Base-by-base conservation (phyloP, 2,888 invertebrate species). In the Chloroclysta siterata region DNA sequence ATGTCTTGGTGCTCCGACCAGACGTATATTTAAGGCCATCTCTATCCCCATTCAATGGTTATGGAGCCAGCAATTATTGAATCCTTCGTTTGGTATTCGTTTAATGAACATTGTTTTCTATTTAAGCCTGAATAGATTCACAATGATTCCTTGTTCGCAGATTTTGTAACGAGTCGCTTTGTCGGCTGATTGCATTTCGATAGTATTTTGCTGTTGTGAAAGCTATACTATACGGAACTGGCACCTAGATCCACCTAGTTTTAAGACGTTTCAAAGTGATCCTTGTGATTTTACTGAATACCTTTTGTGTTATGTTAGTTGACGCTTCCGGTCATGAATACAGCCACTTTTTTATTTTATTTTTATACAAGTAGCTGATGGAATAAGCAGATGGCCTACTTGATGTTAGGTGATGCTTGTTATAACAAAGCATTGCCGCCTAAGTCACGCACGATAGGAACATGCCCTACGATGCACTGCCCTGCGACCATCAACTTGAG, bases 41-140 rank as follows among this genome's bases (percentile, higher is more conserved):
- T 28, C 61, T 54, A 52, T 6, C 14, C 46, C 61, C 78, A 82
- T 81, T 78, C 80, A 78, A 82, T 77, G 78, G 78, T 83, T 84
- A 84, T 82, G 83, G 82, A 77, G 74, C 73, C 75, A 76, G 84
- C 84, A 85, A 85, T 87, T 85, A 85, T 85, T 81, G 80, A 75
- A 72, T 78, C 75, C 83, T 85, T 81, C 77, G 84, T 89, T 85
- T 84, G 90, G 91, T 89, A 90, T 91, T 85, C 89, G 76, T 88
- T 88, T 90, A 92, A 90, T 90, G 89, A 90, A 89, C 89, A 90
- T 91, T 92, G 91, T 91, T 87, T 85, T 84, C 85, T 78, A 75
- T 83, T 84, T 83, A 58, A 63, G 63, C 47, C 77, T 85, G 86
- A 88, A 88, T 86, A 82, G 87, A 70, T 65, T 36, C 54, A 54